Base-by-base conservation (phyloP, 1,140 invertebrate species). In the Diorhabda elongata region DNA sequence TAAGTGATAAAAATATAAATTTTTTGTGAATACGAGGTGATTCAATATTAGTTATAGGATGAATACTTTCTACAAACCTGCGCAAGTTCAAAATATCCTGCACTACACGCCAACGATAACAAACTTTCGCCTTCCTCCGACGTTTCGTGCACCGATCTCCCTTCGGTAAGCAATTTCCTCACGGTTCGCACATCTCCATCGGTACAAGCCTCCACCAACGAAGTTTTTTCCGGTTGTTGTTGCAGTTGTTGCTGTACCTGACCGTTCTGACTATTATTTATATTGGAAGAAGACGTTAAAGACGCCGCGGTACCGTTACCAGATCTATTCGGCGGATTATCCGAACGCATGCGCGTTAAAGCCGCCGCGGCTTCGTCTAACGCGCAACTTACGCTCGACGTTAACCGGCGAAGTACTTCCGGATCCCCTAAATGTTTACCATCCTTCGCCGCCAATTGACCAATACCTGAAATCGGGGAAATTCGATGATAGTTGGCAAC, bases 301-400 rank as follows among this genome's bases (percentile, higher is more conserved):
- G 65, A 43, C 42, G 58, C 42, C 44, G 59, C 52, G 8, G 65
- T 61, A 4, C 42, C 68, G n/a, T 52, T 52, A 52, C 47, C n/a
- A n/a, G 47, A 52, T 52, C 58, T 67, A 44, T 85, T 85, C 69
- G 87, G 85, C 69, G 87, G 85, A 75, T 87, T 91, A 80, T 96
- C 94, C 79, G 89, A 92, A 76, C 95, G 89, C 95, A 97, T 98
- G 79, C 94, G 90, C 64, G 94, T 97, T 60, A 98, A 86, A 66
- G 95, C 95, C 73, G 95, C 94, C 63, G 95, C 96, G 61, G 96
- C 96, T 85, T 98, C 96, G 85, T 97, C 96, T 71, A 98, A 87
- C 62, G 96, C 94, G 85, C 92, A 95, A 75, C 93, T 95, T 66
- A 96, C 94, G 74, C 91, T 92, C 41, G 93, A 94, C 69, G 93